Conservation (phyloP, 2,113 vertebrate species). For the Mola mola region DNA sequence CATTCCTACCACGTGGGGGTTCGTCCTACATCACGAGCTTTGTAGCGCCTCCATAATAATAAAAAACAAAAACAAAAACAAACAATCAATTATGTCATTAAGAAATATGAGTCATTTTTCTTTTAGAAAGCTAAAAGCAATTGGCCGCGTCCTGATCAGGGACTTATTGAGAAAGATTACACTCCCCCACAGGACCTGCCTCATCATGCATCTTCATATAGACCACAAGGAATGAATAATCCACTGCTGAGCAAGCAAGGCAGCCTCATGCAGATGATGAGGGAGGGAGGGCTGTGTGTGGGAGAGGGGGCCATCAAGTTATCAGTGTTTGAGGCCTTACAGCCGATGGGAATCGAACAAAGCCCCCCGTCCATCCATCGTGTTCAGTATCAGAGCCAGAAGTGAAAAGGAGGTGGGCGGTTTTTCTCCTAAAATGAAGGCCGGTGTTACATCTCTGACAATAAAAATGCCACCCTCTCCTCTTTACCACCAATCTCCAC, state of each 20-base stretch:
- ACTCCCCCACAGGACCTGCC: background rate
- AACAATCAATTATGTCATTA: constrained; percentile 62
- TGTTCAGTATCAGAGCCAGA: constrained; percentile 11
- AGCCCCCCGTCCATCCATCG: constrained; percentile 21
- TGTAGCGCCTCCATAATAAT: constrained; percentile 79
- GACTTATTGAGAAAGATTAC: constrained; percentile 15
- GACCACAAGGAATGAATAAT: constrained; percentile 15
- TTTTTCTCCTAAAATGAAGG: constrained; percentile 19
- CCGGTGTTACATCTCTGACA: constrained; percentile 34
- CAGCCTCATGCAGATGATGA: constrained; percentile 13
- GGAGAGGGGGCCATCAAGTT: background rate
- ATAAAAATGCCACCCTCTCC: background rate
- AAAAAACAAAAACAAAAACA: constrained; percentile 75
- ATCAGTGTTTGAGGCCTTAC: constrained; percentile 20
- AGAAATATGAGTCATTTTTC: constrained; percentile 61
- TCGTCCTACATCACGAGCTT: constrained; percentile 67
- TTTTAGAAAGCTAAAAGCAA: constrained; percentile 17
- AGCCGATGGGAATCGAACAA: constrained; percentile 36
- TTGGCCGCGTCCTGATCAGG: constrained; percentile 3
- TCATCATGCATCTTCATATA: constrained; percentile 31
- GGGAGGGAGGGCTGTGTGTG: background rate
- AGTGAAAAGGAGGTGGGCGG: constrained; percentile 15
- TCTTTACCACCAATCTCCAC: background rate
- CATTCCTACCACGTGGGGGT: constrained; percentile 52
- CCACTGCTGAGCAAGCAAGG: constrained; percentile 11